Evolutionary conservation across 2,888 invertebrate species (phyloP).

Genomic region (Acronicta alni): DNA sequence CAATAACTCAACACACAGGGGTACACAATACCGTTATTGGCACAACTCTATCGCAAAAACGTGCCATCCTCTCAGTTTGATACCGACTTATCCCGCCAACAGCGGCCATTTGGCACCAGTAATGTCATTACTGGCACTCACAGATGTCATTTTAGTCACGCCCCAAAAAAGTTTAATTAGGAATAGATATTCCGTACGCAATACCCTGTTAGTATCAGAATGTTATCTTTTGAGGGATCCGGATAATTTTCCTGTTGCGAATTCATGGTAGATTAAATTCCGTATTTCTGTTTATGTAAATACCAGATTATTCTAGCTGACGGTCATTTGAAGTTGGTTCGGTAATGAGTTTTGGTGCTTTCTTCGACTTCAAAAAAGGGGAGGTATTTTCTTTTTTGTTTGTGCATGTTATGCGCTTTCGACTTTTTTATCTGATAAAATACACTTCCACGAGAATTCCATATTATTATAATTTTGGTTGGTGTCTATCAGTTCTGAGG

Average conservation of each 20-base stretch:
- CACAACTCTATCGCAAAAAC: constrained; percentile 44
- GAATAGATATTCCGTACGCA: constrained; percentile 62
- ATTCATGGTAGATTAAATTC: constrained; percentile 51
- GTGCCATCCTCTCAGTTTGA: constrained; percentile 31
- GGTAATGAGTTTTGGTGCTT: constrained; percentile 25
- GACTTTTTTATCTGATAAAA: no score
- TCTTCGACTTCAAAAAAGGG: no score
- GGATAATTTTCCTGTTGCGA: constrained; percentile 33
- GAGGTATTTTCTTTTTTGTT: no score
- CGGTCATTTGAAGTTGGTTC: constrained; percentile 29
- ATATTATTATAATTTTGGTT: no score
- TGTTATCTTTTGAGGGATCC: constrained; percentile 42
- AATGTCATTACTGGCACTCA: constrained; percentile 59
- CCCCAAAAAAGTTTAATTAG: constrained; percentile 70
- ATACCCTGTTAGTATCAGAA: constrained; percentile 45
- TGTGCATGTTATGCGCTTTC: no score
- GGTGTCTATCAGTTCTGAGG: no score
- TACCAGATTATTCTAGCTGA: constrained; percentile 36
- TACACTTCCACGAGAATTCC: no score
- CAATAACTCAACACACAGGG: constrained; percentile 21
- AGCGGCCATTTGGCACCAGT: constrained; percentile 66
- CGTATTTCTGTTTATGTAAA: constrained; percentile 46
- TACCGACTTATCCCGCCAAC: constrained; percentile 55
- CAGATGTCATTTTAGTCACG: constrained; percentile 65
- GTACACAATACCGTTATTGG: constrained; percentile 30